Conservation (phyloP, 1,140 invertebrate genomes). For the Meloidogyne chitwoodi region DNA sequence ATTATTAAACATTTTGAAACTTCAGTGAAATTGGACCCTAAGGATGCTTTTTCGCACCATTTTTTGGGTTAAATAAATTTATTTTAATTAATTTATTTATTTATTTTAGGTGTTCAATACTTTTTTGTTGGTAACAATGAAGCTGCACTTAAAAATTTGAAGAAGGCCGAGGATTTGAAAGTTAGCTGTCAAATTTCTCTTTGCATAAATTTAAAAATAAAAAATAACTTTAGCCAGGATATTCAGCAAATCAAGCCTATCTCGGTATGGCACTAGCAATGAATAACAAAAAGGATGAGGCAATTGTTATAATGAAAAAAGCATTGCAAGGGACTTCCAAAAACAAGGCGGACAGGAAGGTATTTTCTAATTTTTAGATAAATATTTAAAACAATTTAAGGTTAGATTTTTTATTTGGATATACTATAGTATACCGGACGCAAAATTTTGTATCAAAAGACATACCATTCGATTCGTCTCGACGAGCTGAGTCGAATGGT, state of each 20-base stretch:
- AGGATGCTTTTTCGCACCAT: constrained; percentile 43
- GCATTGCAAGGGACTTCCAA: constrained; percentile 25
- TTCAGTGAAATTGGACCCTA: constrained; percentile 36
- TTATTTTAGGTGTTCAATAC: constrained; percentile 29
- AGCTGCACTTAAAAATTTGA: constrained; percentile 34
- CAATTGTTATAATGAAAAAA: constrained; percentile 34
- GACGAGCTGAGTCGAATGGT: no score
- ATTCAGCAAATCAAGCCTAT: constrained; percentile 40
- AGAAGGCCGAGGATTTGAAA: constrained; percentile 44
- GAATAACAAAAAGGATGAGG: constrained; percentile 35
- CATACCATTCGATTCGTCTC: no score
- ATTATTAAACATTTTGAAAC: constrained; percentile 39
- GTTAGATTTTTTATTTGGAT: background rate
- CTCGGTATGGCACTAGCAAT: constrained; percentile 25
- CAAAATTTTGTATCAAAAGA: no score
- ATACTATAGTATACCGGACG: no score
- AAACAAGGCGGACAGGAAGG: constrained; percentile 40
- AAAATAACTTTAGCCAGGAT: constrained; percentile 33
- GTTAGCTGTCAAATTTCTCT: constrained; percentile 8
- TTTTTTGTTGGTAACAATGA: constrained; percentile 36
- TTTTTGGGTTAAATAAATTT: constrained; percentile 34
- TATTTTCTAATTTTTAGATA: constrained; percentile 6
- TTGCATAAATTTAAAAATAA: no score
- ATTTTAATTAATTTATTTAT: background rate
- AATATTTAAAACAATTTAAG: background rate